Evolutionary conservation across 1,140 invertebrate species (phyloP).

Genomic region (Nomia melanderi): DNA sequence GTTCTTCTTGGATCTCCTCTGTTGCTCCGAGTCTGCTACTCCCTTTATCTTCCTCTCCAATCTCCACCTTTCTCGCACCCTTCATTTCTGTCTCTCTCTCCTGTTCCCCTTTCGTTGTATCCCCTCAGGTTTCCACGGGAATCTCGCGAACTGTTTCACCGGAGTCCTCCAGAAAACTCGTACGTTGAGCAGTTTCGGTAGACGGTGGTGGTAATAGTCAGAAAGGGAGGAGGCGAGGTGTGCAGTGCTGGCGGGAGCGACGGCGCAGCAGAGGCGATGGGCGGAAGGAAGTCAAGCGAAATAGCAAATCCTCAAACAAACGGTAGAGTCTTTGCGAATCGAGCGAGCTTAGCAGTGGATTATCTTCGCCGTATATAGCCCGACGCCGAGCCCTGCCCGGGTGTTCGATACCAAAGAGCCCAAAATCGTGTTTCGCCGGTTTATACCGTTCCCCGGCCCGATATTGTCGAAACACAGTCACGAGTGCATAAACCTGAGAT

Average conservation of each 20-base stretch:
- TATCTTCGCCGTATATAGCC: conserved; percentile 60
- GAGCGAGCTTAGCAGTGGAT: conserved; percentile 66
- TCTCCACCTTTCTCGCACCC: neutral
- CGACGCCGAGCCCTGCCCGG: conserved; percentile 32
- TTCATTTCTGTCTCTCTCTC: conserved; percentile 4
- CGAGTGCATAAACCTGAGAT: conserved; percentile 2
- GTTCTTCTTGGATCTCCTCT: neutral
- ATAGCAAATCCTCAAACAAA: conserved; percentile 68
- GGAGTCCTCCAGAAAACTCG: conserved; percentile 50
- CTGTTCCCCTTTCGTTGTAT: conserved; percentile 20
- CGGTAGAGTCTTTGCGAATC: conserved; percentile 65
- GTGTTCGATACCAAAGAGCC: conserved; percentile 54
- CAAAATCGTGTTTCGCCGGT: conserved; percentile 43
- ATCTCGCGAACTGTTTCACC: conserved; percentile 33
- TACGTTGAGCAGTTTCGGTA: conserved; percentile 35
- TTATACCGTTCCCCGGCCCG: conserved; percentile 25
- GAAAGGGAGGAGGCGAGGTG: conserved; percentile 27
- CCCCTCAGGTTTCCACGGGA: conserved; percentile 22
- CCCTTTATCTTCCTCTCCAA: conserved; percentile 4
- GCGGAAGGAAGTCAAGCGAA: conserved; percentile 60
- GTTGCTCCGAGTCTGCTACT: neutral
- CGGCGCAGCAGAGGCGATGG: conserved; percentile 12
- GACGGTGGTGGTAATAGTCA: conserved; percentile 20
- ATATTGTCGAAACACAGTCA: neutral
- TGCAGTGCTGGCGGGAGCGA: conserved; percentile 7